Conservation (phyloP, 2,797 vertebrate genomes). For the Columba guinea region DNA sequence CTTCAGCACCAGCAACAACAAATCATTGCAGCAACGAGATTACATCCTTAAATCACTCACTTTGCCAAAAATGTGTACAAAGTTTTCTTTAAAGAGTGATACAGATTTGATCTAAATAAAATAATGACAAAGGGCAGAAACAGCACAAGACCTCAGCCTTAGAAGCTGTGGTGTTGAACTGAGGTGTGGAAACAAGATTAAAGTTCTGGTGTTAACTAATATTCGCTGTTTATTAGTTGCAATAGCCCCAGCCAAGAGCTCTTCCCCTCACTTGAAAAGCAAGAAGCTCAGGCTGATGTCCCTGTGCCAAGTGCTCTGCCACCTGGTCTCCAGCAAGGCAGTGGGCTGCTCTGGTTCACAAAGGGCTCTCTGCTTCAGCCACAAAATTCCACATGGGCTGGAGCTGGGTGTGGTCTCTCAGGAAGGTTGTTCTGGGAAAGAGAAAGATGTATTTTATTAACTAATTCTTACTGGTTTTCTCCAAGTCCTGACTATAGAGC, state of each 20-base stretch:
- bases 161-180: neutral
- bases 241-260: neutral
- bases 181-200: neutral
- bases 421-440: neutral
- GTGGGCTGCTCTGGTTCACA: neutral
- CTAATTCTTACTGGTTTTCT: neutral
- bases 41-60: neutral
- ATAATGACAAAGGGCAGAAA: neutral
- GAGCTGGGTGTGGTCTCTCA: neutral
- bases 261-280: neutral
- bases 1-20: neutral
- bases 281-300: neutral
- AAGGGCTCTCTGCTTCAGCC: neutral
- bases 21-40: neutral
- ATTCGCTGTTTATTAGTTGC: neutral
- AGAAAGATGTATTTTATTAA: neutral
- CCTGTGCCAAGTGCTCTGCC: neutral
- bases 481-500: neutral
- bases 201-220: neutral
- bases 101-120: neutral
- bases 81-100: neutral
- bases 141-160: neutral
- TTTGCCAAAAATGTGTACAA: neutral
- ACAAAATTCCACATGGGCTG: fast-evolving
- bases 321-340: neutral